These are phyloP conservation scores for Eilema sororculum DNA, from an alignment of 2,888 invertebrate genomes.

Conservation along the genomic window DNA sequence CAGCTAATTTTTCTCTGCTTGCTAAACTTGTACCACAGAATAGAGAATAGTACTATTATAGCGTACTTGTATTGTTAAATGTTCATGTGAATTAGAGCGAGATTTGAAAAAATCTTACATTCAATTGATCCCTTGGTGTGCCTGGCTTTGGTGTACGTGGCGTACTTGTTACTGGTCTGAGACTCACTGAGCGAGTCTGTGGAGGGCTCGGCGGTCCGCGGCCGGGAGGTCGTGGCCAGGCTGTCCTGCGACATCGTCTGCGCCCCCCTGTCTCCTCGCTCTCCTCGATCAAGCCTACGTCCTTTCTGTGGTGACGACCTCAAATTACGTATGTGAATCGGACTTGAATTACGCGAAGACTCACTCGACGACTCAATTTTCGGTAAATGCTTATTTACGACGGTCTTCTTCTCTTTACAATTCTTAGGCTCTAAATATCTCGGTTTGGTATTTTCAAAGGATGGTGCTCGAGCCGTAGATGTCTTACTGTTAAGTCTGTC, in stretches of 20 bases:
- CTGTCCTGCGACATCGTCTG: slow-evolving; percentile 84
- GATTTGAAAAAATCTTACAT: slow-evolving; percentile 58
- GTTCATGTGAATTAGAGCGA: neutral
- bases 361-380: slow-evolving; percentile 88
- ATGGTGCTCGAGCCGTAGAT: slow-evolving; percentile 32
- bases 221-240: slow-evolving; percentile 77
- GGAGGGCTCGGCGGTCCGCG: slow-evolving; percentile 79
- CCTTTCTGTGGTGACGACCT: slow-evolving; percentile 67
- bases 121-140: slow-evolving; percentile 66
- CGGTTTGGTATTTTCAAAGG: slow-evolving; percentile 81
- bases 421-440: slow-evolving; percentile 88
- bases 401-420: slow-evolving; percentile 56
- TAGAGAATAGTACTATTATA: no score
- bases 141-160: slow-evolving; percentile 75
- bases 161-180: slow-evolving; percentile 73
- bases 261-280: slow-evolving; percentile 63
- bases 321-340: slow-evolving; percentile 81
- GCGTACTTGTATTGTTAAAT: no score
- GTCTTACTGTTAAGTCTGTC: slow-evolving; percentile 52
- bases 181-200: slow-evolving; percentile 81
- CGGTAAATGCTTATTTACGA: slow-evolving; percentile 73
- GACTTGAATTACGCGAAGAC: slow-evolving; percentile 90
- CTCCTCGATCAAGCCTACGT: slow-evolving; percentile 66
- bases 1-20: neutral
- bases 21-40: no score